phyloP scores from a whole-genome alignment of 2,888 invertebrate species.

The Ecdyonurus torrentis region DNA sequence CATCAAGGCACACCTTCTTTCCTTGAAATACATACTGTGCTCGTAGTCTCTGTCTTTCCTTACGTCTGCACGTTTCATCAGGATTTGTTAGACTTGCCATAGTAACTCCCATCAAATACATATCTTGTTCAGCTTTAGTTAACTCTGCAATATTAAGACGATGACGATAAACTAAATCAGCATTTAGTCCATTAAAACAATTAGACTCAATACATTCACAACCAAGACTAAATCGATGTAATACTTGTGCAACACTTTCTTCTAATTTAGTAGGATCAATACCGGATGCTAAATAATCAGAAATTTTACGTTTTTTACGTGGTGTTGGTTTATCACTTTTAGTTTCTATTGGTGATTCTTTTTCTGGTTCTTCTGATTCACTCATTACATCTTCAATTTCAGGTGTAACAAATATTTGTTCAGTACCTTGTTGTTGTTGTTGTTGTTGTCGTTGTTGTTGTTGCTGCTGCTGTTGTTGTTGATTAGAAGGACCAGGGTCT shows the following conservation, averaged over 20 bases:
- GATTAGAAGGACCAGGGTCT: background rate
- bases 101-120: slow-evolving; percentile 73
- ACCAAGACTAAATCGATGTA: slow-evolving; percentile 41
- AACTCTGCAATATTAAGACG: slow-evolving; percentile 60
- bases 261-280: slow-evolving; percentile 49
- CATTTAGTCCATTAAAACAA: slow-evolving; percentile 55
- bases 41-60: slow-evolving; percentile 50
- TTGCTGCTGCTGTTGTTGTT: background rate
- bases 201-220: slow-evolving; percentile 62
- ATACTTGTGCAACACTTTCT: slow-evolving; percentile 36
- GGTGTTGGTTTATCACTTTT: slow-evolving; percentile 30
- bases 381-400: slow-evolving; percentile 15
- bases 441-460: background rate
- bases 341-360: slow-evolving; percentile 25
- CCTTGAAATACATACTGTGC: slow-evolving; percentile 66
- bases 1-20: slow-evolving; percentile 57
- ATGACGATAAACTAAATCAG: slow-evolving; percentile 58
- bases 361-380: slow-evolving; percentile 18
- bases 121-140: slow-evolving; percentile 66
- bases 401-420: slow-evolving; percentile 8
- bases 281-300: slow-evolving; percentile 29
- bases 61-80: slow-evolving; percentile 51
- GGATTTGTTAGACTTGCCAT: slow-evolving; percentile 61
- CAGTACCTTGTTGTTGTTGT: background rate
- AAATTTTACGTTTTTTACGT: slow-evolving; percentile 25